These are phyloP conservation scores for Coendou prehensilis DNA, from an alignment of 2,797 vertebrate genomes.

Conservation along the genomic window DNA sequence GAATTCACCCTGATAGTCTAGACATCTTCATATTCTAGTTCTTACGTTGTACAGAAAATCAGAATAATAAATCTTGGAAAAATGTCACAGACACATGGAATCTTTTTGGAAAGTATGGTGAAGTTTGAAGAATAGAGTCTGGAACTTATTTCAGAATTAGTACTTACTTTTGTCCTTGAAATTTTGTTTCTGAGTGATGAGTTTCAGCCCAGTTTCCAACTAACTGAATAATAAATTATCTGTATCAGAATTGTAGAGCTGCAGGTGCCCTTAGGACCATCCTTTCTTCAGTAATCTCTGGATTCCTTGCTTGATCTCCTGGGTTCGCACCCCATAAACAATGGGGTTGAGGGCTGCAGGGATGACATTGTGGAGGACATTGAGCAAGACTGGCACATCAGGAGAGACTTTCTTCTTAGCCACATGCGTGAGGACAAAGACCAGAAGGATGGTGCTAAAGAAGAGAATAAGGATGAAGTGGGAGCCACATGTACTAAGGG, in stretches of 20 bases:
- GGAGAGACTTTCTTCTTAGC: conserved; percentile 8
- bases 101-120: not conserved
- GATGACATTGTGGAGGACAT: conserved; percentile 66
- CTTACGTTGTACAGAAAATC: not conserved
- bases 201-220: not conserved
- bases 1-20: not conserved
- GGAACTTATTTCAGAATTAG: not conserved
- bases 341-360: conserved; percentile 85
- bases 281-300: conserved; percentile 77
- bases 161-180: not conserved
- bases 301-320: conserved; percentile 86
- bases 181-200: not conserved
- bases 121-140: not conserved
- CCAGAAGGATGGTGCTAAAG: conserved; percentile 80
- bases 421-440: conserved; percentile 64
- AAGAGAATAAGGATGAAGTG: conserved; percentile 81
- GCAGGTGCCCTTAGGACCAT: not conserved
- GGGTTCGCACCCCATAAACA: conserved; percentile 86
- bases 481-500: conserved; percentile 75
- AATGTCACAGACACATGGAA: not conserved
- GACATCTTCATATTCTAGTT: not conserved
- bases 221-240: not conserved
- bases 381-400: conserved; percentile 69
- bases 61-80: not conserved
- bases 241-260: not conserved